A percentile compares a stretch with the other conserved stretches of the same genome.
Conservation (phyloP, 2,113 vertebrate species). For the Protomyctophum bolini region DNA sequence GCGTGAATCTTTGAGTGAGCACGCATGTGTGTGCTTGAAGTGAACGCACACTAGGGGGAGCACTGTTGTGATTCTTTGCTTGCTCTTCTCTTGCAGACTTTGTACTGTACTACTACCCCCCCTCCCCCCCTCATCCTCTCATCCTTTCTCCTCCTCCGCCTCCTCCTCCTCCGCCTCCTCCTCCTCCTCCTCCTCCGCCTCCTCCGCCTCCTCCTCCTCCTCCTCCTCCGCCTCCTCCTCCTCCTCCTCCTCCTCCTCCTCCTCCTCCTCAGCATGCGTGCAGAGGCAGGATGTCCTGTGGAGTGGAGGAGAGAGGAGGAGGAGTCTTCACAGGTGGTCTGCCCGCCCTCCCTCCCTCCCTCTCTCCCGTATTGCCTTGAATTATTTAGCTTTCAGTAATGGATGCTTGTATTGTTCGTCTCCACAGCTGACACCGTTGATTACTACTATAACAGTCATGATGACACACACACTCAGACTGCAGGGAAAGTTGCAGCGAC, state of each 20-base stretch:
- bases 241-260: background rate
- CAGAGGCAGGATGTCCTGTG: conserved; percentile 67
- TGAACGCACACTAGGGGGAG: too few species aligned
- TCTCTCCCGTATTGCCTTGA: conserved; percentile 8
- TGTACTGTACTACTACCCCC: too few species aligned
- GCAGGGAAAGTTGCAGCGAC: conserved; percentile 3
- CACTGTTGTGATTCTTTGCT: too few species aligned
- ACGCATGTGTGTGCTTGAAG: too few species aligned
- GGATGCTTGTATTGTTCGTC: background rate
- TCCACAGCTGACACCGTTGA: too few species aligned
- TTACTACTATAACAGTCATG: background rate
- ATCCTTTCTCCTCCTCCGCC: background rate
- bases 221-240: background rate
- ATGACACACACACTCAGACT: conserved; percentile 1
- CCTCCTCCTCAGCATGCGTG: background rate
- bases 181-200: background rate
- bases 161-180: background rate
- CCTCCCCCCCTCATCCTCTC: too few species aligned
- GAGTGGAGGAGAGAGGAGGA: conserved; percentile 13
- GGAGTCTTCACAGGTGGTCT: conserved; percentile 53
- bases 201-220: background rate
- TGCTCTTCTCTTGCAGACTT: background rate
- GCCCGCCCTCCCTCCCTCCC: conserved; percentile 19
- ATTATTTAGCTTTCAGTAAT: conserved; percentile 23
- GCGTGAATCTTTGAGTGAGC: background rate